Percentiles rank a stretch among this genome's conserved stretches.
Conservation (phyloP, 2,797 vertebrate species). For the Dipus sagitta region DNA sequence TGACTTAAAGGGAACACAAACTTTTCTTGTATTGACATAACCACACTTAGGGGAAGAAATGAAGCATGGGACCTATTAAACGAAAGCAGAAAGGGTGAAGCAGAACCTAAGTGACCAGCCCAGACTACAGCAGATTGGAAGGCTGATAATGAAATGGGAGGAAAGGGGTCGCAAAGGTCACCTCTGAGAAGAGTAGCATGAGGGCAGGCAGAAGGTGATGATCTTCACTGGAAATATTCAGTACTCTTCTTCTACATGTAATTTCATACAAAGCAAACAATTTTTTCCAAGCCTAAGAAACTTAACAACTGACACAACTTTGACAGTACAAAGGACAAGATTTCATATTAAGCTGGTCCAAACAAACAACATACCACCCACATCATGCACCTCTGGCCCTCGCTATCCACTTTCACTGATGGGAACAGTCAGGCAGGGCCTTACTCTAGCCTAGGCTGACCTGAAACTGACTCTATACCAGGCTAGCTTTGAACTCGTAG, state of each 20-base stretch:
- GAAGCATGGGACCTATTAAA: neutral
- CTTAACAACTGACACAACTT: neutral
- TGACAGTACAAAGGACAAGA: neutral
- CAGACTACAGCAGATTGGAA: neutral
- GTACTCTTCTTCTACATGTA: neutral
- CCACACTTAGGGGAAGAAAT: neutral
- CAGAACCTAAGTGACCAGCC: neutral
- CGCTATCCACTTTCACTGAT: neutral
- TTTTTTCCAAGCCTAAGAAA: neutral
- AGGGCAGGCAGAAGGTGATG: neutral
- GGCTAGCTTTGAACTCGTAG: too few relatives aligned
- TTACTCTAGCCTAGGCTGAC: too few relatives aligned
- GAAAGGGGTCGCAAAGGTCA: accelerated
- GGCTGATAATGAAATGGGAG: neutral
- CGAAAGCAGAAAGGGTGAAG: neutral
- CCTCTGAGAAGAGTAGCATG: neutral
- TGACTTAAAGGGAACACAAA: neutral
- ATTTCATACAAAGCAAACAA: neutral
- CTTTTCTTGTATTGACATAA: neutral
- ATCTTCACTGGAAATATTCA: neutral
- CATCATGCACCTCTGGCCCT: too few relatives aligned
- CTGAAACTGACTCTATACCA: too few relatives aligned
- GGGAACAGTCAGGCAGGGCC: too few relatives aligned
- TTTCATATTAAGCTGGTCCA: neutral
- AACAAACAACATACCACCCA: neutral